Conservation (phyloP, 1,140 invertebrate genomes). For the Cyclina sinensis region DNA sequence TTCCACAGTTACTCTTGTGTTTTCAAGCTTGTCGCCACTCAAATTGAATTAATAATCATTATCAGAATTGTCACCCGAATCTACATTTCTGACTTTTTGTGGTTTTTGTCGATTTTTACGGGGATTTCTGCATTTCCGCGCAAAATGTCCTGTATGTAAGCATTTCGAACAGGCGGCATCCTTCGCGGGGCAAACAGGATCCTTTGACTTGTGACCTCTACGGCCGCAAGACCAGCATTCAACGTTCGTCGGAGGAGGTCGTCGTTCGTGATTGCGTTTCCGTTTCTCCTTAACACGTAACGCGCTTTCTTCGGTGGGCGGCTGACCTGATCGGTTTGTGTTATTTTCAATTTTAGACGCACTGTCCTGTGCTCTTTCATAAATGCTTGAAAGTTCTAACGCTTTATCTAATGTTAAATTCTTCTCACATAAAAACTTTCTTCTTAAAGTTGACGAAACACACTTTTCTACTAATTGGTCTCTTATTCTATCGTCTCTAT, state of each 20-base stretch:
- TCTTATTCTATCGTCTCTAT: slow-evolving; percentile 15
- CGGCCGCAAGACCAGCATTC: background rate
- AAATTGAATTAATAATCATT: background rate
- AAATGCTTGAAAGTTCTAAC: background rate
- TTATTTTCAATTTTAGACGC: background rate
- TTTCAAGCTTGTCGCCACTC: background rate
- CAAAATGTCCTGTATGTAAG: background rate
- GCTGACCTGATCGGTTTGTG: background rate
- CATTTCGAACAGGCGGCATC: background rate
- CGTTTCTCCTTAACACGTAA: background rate
- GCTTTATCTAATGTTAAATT: background rate
- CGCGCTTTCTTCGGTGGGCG: background rate
- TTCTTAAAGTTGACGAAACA: background rate
- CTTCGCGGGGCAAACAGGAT: background rate
- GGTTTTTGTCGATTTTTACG: background rate
- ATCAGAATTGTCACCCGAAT: background rate
- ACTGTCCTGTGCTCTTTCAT: background rate
- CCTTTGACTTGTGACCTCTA: background rate
- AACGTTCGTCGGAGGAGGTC: background rate
- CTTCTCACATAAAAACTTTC: background rate
- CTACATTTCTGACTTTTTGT: background rate
- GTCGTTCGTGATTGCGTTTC: background rate
- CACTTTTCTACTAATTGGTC: slow-evolving; percentile 37
- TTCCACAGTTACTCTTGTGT: background rate
- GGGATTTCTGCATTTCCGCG: background rate